Conservation (phyloP, 2,888 invertebrate genomes). For the Polia nebulosa region DNA sequence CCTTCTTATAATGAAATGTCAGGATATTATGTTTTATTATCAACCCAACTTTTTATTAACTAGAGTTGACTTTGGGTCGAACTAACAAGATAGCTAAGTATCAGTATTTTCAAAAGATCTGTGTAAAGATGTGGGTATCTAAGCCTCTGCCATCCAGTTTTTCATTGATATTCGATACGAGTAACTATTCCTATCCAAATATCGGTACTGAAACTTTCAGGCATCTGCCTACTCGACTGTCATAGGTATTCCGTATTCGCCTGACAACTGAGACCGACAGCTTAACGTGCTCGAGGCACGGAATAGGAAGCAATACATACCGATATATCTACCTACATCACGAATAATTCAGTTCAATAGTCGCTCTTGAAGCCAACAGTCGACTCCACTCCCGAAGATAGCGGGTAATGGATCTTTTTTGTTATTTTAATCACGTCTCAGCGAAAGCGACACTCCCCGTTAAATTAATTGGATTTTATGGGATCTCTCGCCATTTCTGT, state of each 20-base stretch:
- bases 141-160: neutral
- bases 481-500: conserved; percentile 76
- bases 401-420: conserved; percentile 73
- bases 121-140: too few relatives aligned
- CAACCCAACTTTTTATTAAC: neutral
- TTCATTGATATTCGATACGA: neutral
- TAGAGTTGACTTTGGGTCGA: neutral
- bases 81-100: neutral
- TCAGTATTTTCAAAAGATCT: too few relatives aligned
- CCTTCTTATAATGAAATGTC: conserved; percentile 30
- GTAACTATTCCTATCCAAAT: neutral
- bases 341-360: conserved; percentile 43
- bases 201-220: conserved; percentile 6
- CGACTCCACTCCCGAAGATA: conserved; percentile 57
- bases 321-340: neutral
- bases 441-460: conserved; percentile 67
- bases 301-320: conserved; percentile 38
- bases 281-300: conserved; percentile 23
- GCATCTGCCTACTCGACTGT: neutral
- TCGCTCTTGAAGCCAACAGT: conserved; percentile 29
- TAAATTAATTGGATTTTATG: conserved; percentile 85
- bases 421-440: conserved; percentile 78
- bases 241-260: neutral
- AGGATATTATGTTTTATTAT: conserved; percentile 23
- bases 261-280: conserved; percentile 1